These are phyloP conservation scores for Cataglyphis cursor DNA, from an alignment of 2,888 invertebrate species.

Conservation along the genomic window DNA sequence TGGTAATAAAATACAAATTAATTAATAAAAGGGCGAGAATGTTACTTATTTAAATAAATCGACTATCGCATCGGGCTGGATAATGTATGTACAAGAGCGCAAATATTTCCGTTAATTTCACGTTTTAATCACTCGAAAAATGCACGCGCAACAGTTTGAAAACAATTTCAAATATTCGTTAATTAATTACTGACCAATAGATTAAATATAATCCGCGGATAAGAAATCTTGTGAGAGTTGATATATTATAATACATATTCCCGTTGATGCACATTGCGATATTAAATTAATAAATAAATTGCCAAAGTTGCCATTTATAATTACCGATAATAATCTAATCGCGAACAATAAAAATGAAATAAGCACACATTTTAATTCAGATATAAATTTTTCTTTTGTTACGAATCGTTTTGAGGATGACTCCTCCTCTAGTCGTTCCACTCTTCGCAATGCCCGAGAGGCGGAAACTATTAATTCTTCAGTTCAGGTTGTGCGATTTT, in stretches of 20 bases:
- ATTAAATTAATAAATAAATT: constrained; percentile 12
- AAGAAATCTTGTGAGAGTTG: constrained; percentile 12
- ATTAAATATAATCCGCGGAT: not conserved
- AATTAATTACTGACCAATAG: constrained; percentile 33
- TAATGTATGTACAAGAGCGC: constrained; percentile 16
- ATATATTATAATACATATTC: not conserved
- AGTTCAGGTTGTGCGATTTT: constrained; percentile 36
- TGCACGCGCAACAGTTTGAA: constrained; percentile 1
- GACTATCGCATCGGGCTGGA: not conserved
- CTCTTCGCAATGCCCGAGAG: not conserved
- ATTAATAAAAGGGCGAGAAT: constrained; percentile 47
- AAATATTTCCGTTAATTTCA: constrained; percentile 46
- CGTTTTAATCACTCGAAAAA: constrained; percentile 47
- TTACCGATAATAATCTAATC: not conserved
- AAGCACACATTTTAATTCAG: not conserved
- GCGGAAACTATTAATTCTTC: constrained; percentile 50
- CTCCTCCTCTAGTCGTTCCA: constrained; percentile 9
- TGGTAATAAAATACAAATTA: constrained; percentile 40
- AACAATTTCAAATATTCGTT: constrained; percentile 43
- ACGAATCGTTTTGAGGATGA: constrained; percentile 13
- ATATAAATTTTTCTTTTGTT: not conserved
- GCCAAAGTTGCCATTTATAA: not conserved
- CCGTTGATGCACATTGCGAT: not conserved
- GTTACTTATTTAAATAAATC: constrained; percentile 47
- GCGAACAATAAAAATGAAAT: not conserved